Evolutionary conservation across 1,140 invertebrate species (phyloP).

Genomic region (Sycophila sp.): DNA sequence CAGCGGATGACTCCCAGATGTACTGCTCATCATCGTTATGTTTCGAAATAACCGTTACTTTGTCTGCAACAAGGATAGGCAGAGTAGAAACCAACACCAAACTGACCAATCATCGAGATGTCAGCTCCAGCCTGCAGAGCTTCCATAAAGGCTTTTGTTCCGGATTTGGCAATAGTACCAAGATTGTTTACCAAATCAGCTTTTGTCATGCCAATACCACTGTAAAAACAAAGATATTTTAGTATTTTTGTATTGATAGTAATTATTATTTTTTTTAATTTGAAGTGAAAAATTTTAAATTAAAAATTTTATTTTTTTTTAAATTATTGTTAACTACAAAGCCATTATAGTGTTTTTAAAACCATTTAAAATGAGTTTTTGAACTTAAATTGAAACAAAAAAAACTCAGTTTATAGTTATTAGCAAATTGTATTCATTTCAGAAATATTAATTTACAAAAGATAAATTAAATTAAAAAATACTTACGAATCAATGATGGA

Average conservation of each 20-base stretch:
- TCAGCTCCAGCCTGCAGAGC: slow-evolving; percentile 86
- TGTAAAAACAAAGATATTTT: slow-evolving; percentile 48
- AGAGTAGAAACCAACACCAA: slow-evolving; percentile 94
- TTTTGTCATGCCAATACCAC: slow-evolving; percentile 91
- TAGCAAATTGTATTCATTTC: no score
- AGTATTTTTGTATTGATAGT: background rate
- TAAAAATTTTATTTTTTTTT: background rate
- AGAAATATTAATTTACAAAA: background rate
- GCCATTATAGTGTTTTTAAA: no score
- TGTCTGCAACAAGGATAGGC: slow-evolving; percentile 96
- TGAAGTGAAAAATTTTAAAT: background rate
- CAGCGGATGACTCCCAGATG: slow-evolving; percentile 83
- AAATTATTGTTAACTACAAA: no score
- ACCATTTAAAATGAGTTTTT: no score
- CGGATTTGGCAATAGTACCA: slow-evolving; percentile 89
- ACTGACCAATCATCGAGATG: slow-evolving; percentile 92
- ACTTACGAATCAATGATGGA: slow-evolving; percentile 76
- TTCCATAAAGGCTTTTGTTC: slow-evolving; percentile 91
- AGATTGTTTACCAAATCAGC: slow-evolving; percentile 88
- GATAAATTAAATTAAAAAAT: background rate
- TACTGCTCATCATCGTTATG: slow-evolving; percentile 92
- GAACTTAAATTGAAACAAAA: no score
- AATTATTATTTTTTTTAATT: background rate
- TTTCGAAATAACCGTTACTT: slow-evolving; percentile 92
- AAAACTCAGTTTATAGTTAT: no score